phyloP scores from a whole-genome alignment of 1,140 invertebrate genomes.

The Nautilus pompilius region DNA sequence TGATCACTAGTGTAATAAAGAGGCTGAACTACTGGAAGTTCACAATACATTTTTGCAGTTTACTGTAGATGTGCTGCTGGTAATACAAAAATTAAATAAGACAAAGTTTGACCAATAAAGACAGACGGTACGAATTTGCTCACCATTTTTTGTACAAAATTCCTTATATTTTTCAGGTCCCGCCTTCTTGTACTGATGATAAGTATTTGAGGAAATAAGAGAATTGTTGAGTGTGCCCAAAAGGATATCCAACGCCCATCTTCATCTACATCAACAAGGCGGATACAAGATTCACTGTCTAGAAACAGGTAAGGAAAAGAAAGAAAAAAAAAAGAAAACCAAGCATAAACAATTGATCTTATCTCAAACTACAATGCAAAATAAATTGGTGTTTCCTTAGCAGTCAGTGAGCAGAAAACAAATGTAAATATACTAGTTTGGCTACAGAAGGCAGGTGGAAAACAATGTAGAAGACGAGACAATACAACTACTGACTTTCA shows the following conservation, averaged over 20 bases:
- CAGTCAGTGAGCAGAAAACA: too few species aligned
- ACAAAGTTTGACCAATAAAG: neutral
- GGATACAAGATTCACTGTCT: conserved; percentile 38
- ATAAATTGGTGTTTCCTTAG: too few species aligned
- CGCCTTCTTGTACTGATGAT: neutral
- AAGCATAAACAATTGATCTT: too few species aligned
- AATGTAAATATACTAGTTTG: too few species aligned
- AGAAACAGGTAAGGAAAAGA: neutral
- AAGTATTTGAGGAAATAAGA: conserved; percentile 4
- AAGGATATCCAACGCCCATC: conserved; percentile 44
- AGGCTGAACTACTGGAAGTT: neutral
- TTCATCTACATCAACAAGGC: conserved; percentile 40
- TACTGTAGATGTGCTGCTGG: neutral
- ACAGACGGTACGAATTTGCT: too few species aligned
- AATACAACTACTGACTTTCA: too few species aligned
- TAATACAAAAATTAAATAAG: neutral
- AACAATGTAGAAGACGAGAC: too few species aligned
- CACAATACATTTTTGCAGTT: neutral
- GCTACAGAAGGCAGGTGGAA: too few species aligned
- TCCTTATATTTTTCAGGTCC: neutral
- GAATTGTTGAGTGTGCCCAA: too few species aligned
- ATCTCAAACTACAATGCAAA: too few species aligned
- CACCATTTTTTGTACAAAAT: conserved; percentile 11
- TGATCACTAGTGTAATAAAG: neutral
- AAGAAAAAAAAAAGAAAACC: too few species aligned